Conservation (phyloP, 2,797 vertebrate species). For the Danio jaintianensis region DNA sequence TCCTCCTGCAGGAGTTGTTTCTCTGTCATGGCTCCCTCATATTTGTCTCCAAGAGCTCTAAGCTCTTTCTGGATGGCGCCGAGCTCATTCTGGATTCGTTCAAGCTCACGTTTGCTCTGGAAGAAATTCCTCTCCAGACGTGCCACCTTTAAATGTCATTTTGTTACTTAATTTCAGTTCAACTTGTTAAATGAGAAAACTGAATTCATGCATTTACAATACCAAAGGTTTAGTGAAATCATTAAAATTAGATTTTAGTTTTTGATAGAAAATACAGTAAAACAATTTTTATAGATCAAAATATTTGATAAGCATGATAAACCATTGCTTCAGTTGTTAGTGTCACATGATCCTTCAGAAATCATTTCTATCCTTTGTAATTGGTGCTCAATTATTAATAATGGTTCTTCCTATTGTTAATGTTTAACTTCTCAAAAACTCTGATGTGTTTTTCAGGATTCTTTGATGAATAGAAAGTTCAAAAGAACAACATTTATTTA, state of each 20-base stretch:
- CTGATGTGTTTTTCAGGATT: no score
- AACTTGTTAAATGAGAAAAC: neutral
- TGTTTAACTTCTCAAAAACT: no score
- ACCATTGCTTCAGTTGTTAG: neutral
- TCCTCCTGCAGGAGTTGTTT: constrained; percentile 90
- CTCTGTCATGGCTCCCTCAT: constrained; percentile 85
- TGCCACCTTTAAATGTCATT: constrained; percentile 81
- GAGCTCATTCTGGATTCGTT: constrained; percentile 88
- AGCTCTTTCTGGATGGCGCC: constrained; percentile 85
- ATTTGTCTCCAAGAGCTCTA: constrained; percentile 83
- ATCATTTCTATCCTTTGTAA: neutral
- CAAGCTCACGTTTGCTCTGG: constrained; percentile 87
- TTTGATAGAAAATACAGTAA: no score
- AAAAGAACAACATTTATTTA: no score
- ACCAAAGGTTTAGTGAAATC: no score
- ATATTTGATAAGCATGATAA: no score
- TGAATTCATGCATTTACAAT: neutral
- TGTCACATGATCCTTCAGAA: neutral
- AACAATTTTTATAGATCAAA: no score
- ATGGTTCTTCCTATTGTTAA: no score
- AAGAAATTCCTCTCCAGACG: constrained; percentile 88
- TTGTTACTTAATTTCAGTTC: neutral
- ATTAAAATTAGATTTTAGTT: no score
- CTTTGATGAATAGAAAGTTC: no score
- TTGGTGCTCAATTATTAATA: no score